Conservation (phyloP, 2,113 vertebrate genomes). For the Varanus salvator region DNA sequence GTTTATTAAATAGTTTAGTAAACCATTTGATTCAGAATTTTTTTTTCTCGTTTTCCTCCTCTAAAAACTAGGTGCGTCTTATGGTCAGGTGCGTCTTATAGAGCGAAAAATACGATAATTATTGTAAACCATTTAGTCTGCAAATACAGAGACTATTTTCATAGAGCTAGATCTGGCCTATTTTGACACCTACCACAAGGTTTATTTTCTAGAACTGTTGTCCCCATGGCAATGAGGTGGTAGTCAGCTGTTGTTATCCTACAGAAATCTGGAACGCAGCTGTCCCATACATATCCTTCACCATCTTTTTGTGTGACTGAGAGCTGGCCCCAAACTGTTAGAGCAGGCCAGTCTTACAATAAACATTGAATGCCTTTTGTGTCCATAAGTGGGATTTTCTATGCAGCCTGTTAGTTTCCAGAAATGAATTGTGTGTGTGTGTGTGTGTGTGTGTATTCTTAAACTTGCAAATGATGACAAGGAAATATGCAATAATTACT, state of each 20-base stretch:
- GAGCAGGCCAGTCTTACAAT: neutral
- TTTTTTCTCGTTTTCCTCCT: too few species aligned
- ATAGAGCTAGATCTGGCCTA: neutral
- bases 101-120: too few species aligned
- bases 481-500: slow-evolving; percentile 60
- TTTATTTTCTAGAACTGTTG: slow-evolving; percentile 1
- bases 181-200: neutral
- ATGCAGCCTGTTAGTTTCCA: slow-evolving; percentile 41
- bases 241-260: neutral
- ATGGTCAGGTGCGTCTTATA: too few species aligned
- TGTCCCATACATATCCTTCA: neutral
- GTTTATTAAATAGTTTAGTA: too few species aligned
- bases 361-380: neutral
- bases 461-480: slow-evolving; percentile 55
- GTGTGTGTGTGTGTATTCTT: slow-evolving; percentile 48
- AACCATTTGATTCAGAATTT: too few species aligned
- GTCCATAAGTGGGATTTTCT: slow-evolving; percentile 12
- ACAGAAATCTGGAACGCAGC: neutral
- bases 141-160: slow-evolving; percentile 4
- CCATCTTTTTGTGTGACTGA: neutral
- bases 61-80: too few species aligned
- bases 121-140: slow-evolving; percentile 41
- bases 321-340: neutral
- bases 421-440: neutral
- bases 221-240: neutral